Evolutionary conservation across 2,797 vertebrate species (phyloP).

Genomic region (Malurus splendens): DNA sequence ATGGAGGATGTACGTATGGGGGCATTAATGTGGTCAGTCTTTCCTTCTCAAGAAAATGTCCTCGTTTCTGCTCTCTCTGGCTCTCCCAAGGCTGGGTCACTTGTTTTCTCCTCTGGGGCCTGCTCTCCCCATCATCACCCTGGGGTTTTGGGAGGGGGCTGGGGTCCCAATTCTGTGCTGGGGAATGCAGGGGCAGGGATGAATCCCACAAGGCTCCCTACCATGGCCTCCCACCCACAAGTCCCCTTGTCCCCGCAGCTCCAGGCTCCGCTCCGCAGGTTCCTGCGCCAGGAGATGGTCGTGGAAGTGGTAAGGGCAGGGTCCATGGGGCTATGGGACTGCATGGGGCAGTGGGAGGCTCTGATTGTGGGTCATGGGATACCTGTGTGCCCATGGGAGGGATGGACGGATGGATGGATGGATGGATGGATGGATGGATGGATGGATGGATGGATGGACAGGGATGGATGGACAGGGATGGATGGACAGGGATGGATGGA

Average conservation of each 20-base stretch:
- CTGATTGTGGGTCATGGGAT: rapidly evolving
- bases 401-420: neutral
- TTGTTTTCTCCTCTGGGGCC: neutral
- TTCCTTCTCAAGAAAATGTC: neutral
- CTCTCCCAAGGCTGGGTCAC: too few species aligned
- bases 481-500: neutral
- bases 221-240: rapidly evolving
- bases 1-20: conserved; percentile 85
- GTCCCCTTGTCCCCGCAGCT: conserved; percentile 72
- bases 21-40: rapidly evolving
- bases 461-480: neutral
- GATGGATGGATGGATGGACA: neutral
- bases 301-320: conserved; percentile 86
- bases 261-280: conserved; percentile 90
- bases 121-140: neutral
- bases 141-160: neutral
- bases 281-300: conserved; percentile 96
- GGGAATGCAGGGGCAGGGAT: rapidly evolving
- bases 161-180: rapidly evolving
- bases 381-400: neutral
- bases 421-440: neutral
- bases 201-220: rapidly evolving
- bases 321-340: neutral
- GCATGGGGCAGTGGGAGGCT: neutral
- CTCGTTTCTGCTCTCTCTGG: neutral